Evolutionary conservation across 2,888 invertebrate genomes (phyloP).

Genomic region (Microdon myrmicae): DNA sequence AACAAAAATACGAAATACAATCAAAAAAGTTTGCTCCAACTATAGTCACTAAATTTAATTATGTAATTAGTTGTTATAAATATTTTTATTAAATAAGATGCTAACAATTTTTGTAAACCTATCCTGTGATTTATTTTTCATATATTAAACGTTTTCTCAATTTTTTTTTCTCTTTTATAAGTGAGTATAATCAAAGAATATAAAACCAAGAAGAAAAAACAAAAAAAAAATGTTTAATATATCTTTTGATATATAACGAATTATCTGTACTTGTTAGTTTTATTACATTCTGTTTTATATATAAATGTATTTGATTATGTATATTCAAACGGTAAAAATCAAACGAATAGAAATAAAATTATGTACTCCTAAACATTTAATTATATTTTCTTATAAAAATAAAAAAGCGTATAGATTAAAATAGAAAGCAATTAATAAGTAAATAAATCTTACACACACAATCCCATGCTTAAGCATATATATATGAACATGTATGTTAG

Average conservation of each 20-base stretch:
- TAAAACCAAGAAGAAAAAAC: background rate
- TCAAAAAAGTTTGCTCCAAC: constrained; percentile 36
- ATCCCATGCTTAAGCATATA: no score
- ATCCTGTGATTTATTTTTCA: constrained; percentile 52
- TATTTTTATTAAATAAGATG: constrained; percentile 39
- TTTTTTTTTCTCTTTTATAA: constrained; percentile 30
- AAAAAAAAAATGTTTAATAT: constrained; percentile 18
- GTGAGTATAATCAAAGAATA: constrained; percentile 6
- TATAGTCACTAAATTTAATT: constrained; percentile 51
- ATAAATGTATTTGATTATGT: constrained; percentile 13
- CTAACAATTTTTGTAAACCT: constrained; percentile 43
- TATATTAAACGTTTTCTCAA: constrained; percentile 44
- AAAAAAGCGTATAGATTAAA: constrained; percentile 17
- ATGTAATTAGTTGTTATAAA: constrained; percentile 50
- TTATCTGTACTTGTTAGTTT: constrained; percentile 37
- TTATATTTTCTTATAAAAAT: constrained; percentile 46
- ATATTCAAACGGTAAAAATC: constrained; percentile 4
- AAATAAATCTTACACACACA: constrained; percentile 16
- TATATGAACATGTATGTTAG: constrained; percentile 1
- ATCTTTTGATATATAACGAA: constrained; percentile 40
- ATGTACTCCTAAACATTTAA: constrained; percentile 21
- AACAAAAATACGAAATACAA: constrained; percentile 8
- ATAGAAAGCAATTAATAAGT: constrained; percentile 21
- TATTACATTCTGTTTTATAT: constrained; percentile 6
- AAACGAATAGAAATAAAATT: constrained; percentile 29